Conservation (phyloP, 2,888 invertebrate species). For the Antheraea yamamai region DNA sequence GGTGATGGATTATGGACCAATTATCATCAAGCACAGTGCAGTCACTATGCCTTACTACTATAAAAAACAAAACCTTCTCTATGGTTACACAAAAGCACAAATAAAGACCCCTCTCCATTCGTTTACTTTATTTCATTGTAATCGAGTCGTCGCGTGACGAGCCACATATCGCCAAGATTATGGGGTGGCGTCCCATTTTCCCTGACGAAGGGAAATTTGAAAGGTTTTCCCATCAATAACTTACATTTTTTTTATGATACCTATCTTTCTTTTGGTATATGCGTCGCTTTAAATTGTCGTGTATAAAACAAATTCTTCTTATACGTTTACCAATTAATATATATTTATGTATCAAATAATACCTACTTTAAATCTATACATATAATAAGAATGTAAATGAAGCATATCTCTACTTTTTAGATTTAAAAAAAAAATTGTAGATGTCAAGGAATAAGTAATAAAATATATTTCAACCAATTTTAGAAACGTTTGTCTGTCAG, state of each 20-base stretch:
- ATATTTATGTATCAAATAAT: too few species aligned
- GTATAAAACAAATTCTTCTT: neutral
- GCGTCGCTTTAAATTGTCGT: neutral
- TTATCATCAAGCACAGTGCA: too few species aligned
- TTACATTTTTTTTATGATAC: neutral
- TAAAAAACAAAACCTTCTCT: neutral
- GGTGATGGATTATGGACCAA: too few species aligned
- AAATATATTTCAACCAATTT: too few species aligned
- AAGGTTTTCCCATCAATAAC: neutral
- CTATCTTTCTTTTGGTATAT: neutral
- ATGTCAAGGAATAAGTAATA: too few species aligned
- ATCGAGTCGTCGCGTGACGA: constrained; percentile 9
- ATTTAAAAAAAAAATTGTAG: too few species aligned
- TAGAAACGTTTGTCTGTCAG: too few species aligned
- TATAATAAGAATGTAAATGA: too few species aligned
- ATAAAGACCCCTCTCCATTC: neutral
- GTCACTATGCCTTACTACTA: too few species aligned
- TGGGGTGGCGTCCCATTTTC: constrained; percentile 9
- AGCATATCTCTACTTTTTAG: too few species aligned
- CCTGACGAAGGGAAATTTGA: constrained; percentile 3
- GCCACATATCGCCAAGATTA: neutral
- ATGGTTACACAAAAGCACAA: neutral
- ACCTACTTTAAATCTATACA: too few species aligned
- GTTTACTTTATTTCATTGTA: neutral
- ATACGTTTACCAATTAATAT: too few species aligned